Base-by-base conservation (phyloP, 2,888 invertebrate species). In the Schizaphis graminum region DNA sequence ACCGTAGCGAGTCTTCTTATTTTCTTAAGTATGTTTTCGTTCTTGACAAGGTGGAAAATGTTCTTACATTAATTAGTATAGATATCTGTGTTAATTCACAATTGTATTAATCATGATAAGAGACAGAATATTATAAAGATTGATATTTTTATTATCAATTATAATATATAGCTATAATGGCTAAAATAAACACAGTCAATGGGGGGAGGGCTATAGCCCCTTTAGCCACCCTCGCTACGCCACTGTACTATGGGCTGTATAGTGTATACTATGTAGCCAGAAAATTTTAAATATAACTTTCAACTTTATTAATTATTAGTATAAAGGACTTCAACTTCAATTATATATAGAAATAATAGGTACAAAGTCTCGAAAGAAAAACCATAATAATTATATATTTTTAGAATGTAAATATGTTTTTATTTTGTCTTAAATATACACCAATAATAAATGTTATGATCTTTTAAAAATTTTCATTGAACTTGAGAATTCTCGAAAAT, bases 371-470 rank as follows among this genome's bases (percentile, higher is more conserved):
- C 35, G 21, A 77, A 77, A 77, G n/a, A 91, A 91, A 85, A 44
- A 91, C 1, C 44, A 85, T 53, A 85, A 28, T 61, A 89, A 16
- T n/a, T 89, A 8, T 28, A 11, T 85, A 5, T 28, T 87, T 87
- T 91, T 85, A 87, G 88, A 92, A 88, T 92, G 61, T 92, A 88
- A 92, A 94, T 94, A 90, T 94, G 90, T 85, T 91, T 89, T 94
- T 94, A 90, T 94, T 94, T 94, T 47, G 56, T 94, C 86, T 91
- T 94, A 90, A 91, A 91, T 94, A 90, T 94, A 90, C 89, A 94
- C 90, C 94, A 86, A 94, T 94, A 94, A 91, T 90, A 90, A 89
- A 90, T 94, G 57, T 94, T 94, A 94, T 86, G 90, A 86, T 93
- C 86, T 91, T 49, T 89, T 94, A 53, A 85, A 89, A 94, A 86